Evolutionary conservation across 1,140 invertebrate genomes (phyloP).

Genomic region (Mizuhopecten yessoensis): DNA sequence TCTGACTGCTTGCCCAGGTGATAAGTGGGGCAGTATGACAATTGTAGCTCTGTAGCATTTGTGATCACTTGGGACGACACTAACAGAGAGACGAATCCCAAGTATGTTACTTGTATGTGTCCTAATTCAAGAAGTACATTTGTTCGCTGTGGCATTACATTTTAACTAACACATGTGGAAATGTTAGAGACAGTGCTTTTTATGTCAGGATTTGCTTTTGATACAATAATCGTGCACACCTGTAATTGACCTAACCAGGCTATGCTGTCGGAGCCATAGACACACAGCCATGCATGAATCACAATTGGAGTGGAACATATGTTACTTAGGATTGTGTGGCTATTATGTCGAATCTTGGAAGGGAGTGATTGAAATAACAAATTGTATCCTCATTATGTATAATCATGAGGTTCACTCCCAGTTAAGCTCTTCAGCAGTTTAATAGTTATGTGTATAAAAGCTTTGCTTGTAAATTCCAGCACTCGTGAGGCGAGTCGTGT

Average conservation of each 20-base stretch:
- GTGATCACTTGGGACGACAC: background rate
- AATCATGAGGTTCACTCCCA: background rate
- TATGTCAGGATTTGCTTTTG: background rate
- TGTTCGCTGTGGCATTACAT: background rate
- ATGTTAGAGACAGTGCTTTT: too few species aligned
- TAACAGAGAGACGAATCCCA: background rate
- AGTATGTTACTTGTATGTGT: background rate
- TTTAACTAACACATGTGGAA: background rate
- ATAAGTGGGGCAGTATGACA: conserved; percentile 53
- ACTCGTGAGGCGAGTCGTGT: background rate
- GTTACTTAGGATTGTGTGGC: background rate
- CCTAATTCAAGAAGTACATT: background rate
- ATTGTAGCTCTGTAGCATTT: conserved; percentile 36
- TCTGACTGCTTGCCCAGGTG: conserved; percentile 91
- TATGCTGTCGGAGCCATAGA: background rate
- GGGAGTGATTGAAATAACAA: background rate
- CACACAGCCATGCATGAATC: background rate
- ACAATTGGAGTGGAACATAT: background rate
- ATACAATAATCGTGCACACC: background rate
- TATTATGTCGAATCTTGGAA: background rate
- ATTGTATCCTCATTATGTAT: background rate
- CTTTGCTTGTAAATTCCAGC: background rate
- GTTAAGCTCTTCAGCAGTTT: background rate
- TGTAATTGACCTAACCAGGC: background rate
- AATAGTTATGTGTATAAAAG: background rate